Evolutionary conservation across 2,888 invertebrate genomes (phyloP).

Genomic region (Cantharis flavilabris): DNA sequence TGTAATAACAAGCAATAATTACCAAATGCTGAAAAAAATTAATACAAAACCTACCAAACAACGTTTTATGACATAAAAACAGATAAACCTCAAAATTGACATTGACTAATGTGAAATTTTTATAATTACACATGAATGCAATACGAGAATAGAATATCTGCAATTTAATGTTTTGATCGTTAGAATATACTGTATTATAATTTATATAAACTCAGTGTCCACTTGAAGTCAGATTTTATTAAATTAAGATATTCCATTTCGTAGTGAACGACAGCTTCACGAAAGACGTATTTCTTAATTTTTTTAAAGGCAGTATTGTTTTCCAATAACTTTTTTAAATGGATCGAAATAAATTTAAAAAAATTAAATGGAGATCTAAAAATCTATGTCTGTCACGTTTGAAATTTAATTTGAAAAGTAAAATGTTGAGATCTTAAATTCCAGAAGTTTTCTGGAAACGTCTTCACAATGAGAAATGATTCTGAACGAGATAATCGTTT

Average conservation of each 20-base stretch:
- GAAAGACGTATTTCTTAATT: not conserved
- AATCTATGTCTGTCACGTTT: slow-evolving; percentile 37
- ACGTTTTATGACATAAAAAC: not conserved
- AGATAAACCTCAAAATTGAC: not conserved
- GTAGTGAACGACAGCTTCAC: not conserved
- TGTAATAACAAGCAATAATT: not conserved
- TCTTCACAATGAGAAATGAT: slow-evolving; percentile 42
- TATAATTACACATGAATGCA: not conserved
- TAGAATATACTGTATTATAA: not conserved
- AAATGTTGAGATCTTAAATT: slow-evolving; percentile 38
- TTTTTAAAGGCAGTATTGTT: not conserved
- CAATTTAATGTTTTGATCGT: not conserved
- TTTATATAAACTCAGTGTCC: not conserved
- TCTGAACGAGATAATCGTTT: slow-evolving; percentile 42
- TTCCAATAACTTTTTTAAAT: not conserved
- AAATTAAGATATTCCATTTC: too few species aligned
- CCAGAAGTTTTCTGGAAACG: slow-evolving; percentile 37
- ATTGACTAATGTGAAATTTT: not conserved
- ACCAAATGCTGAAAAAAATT: not conserved
- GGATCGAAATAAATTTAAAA: not conserved
- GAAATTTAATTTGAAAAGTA: slow-evolving; percentile 40
- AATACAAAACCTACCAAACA: not conserved
- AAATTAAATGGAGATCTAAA: slow-evolving; percentile 2
- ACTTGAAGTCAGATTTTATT: not conserved
- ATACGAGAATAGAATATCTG: not conserved